Evolutionary conservation across 2,888 invertebrate species (phyloP).

Genomic region (Cheilosia variabilis): DNA sequence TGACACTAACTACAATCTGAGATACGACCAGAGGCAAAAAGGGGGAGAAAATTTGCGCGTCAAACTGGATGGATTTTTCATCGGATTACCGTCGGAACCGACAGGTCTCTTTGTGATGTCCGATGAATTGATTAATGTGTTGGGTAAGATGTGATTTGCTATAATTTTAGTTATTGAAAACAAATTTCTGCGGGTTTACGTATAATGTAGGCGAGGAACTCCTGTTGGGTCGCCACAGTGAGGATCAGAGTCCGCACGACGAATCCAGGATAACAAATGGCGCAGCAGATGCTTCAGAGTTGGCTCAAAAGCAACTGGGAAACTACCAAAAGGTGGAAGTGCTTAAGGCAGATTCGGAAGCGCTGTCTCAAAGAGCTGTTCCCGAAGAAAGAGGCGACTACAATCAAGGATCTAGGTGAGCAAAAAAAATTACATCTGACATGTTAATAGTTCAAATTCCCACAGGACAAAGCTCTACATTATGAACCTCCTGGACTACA

Average conservation of each 20-base stretch:
- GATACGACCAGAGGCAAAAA: constrained; percentile 91
- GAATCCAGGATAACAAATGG: constrained; percentile 25
- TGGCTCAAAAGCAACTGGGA: constrained; percentile 53
- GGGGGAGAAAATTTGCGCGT: constrained; percentile 90
- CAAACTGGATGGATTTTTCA: constrained; percentile 84
- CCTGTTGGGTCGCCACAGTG: constrained; percentile 29
- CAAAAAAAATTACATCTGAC: neutral
- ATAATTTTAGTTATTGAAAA: constrained; percentile 1
- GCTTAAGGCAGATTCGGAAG: constrained; percentile 15
- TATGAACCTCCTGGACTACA: constrained; percentile 65
- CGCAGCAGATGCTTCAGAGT: constrained; percentile 26
- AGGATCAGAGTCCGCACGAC: constrained; percentile 24
- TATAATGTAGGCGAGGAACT: constrained; percentile 73
- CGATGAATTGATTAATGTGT: constrained; percentile 75
- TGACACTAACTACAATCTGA: constrained; percentile 81
- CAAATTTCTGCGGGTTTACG: constrained; percentile 1
- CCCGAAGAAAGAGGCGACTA: constrained; percentile 33
- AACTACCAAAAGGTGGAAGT: constrained; percentile 32
- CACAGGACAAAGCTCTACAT: constrained; percentile 58
- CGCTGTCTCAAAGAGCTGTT: constrained; percentile 4
- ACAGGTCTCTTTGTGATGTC: constrained; percentile 68
- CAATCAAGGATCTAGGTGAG: constrained; percentile 55
- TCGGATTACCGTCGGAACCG: constrained; percentile 78
- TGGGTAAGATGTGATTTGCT: constrained; percentile 68
- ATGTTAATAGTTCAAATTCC: constrained; percentile 7